Percentiles rank a stretch among this genome's conserved stretches.
Conservation (phyloP, 2,797 vertebrate genomes). For the Mico argentatus region DNA sequence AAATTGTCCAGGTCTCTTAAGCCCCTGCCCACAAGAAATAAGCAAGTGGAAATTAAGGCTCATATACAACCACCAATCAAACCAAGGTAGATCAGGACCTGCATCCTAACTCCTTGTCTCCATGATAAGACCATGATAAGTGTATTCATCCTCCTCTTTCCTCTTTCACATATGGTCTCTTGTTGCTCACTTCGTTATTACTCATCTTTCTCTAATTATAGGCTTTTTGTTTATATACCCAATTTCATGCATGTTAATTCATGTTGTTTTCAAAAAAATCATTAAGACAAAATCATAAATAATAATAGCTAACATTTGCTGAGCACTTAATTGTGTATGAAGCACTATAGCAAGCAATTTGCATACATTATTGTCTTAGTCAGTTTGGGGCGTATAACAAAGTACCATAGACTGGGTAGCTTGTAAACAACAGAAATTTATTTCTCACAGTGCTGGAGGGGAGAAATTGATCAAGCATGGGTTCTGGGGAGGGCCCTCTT, state of each 20-base stretch:
- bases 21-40: not conserved
- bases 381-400: not conserved
- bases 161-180: not conserved
- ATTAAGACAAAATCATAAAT: slow-evolving; percentile 31
- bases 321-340: not conserved
- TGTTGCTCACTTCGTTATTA: not conserved
- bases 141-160: not conserved
- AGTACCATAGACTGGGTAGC: not conserved
- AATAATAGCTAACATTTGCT: slow-evolving; percentile 21
- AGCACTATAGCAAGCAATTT: slow-evolving; percentile 2
- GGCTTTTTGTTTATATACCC: not conserved
- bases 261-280: not conserved
- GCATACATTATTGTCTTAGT: not conserved
- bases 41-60: slow-evolving; percentile 25
- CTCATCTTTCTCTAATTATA: slow-evolving; percentile 36
- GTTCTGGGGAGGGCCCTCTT: not conserved
- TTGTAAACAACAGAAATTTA: not conserved
- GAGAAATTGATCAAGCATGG: not conserved
- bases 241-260: slow-evolving; percentile 17
- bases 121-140: not conserved
- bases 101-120: not conserved
- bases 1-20: slow-evolving; percentile 1
- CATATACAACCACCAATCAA: not conserved
- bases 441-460: not conserved
- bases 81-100: not conserved